phyloP scores from a whole-genome alignment of 2,113 vertebrate species.

The Gopherus flavomarginatus region DNA sequence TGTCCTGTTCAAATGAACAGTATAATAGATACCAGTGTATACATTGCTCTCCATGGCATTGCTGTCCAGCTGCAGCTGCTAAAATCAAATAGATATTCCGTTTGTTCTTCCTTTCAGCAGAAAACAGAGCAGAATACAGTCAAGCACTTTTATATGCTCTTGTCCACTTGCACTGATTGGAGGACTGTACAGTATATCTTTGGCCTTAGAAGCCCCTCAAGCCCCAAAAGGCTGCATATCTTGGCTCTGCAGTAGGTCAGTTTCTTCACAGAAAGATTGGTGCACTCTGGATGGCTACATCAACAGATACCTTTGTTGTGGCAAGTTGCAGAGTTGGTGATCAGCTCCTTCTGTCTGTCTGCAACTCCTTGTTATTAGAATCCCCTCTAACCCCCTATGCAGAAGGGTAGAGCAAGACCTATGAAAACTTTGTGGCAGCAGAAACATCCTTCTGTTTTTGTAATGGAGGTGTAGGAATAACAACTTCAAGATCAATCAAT shows the following conservation, averaged over 20 bases:
- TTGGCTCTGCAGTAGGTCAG: neutral
- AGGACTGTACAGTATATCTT: neutral
- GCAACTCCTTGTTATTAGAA: neutral
- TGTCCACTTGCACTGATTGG: neutral
- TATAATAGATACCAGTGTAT: neutral
- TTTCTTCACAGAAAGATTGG: neutral
- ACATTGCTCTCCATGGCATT: neutral
- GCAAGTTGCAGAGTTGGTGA: rapidly evolving
- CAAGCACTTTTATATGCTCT: neutral
- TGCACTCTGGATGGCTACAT: neutral
- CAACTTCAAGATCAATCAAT: neutral
- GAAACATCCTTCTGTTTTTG: neutral
- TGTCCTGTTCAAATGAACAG: neutral
- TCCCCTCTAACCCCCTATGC: neutral
- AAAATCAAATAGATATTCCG: neutral
- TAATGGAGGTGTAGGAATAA: neutral
- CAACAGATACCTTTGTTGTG: neutral
- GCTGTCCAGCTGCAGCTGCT: neutral
- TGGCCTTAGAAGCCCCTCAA: neutral
- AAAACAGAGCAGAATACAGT: neutral
- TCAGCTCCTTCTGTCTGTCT: neutral
- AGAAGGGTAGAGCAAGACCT: neutral
- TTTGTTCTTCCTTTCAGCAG: neutral
- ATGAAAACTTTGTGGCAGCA: neutral
- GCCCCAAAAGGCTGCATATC: neutral